Conservation (phyloP, 2,113 vertebrate species). For the Glareola pratincola region DNA sequence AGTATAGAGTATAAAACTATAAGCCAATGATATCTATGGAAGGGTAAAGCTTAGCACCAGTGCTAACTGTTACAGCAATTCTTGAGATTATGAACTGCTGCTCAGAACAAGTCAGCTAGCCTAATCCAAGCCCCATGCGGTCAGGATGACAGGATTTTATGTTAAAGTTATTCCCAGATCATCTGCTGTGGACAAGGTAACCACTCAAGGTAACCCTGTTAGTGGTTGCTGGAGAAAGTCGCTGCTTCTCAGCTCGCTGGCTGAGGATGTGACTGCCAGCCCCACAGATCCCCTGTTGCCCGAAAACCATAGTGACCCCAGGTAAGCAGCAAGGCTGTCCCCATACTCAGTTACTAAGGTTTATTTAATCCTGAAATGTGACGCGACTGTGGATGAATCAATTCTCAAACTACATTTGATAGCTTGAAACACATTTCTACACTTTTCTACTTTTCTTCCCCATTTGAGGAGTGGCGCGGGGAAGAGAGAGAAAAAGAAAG, state of each 20-base stretch:
- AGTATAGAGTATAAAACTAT: neutral
- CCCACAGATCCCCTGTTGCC: accelerated
- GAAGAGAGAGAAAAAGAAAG: neutral
- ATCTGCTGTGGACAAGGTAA: neutral
- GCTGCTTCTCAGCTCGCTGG: neutral
- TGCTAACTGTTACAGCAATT: neutral
- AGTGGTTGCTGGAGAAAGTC: neutral
- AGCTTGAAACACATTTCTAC: neutral
- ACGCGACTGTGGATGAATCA: accelerated
- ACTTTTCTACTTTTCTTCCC: neutral
- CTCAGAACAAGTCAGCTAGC: neutral
- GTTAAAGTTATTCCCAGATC: neutral
- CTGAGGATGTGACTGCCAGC: accelerated
- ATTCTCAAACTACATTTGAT: neutral
- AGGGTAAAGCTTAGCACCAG: neutral
- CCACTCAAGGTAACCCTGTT: neutral
- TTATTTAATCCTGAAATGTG: neutral
- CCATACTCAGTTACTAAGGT: neutral
- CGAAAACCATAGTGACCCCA: accelerated
- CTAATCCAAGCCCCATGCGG: neutral
- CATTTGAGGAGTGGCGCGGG: neutral
- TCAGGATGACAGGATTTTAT: neutral
- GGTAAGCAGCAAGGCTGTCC: neutral
- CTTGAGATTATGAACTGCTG: neutral
- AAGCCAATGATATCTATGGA: neutral